Conservation (phyloP, 2,113 vertebrate species). For the Cheirogaleus medius region DNA sequence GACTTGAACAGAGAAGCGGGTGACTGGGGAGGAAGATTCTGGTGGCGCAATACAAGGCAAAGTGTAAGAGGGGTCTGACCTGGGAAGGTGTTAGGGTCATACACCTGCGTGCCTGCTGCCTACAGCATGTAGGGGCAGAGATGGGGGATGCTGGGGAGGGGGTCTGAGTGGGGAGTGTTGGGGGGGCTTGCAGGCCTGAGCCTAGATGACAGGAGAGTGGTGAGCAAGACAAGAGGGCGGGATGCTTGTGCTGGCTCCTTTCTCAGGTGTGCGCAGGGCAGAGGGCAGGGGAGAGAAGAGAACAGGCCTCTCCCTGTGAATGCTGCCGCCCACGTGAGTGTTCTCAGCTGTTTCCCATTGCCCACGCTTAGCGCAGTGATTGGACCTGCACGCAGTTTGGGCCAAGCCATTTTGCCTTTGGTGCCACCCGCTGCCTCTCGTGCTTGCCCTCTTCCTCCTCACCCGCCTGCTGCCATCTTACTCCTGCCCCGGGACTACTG, state of each 20-base stretch:
- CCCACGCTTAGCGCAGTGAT: rapidly evolving
- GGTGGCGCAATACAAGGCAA: rapidly evolving
- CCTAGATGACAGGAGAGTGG: background rate
- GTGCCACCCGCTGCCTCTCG: background rate
- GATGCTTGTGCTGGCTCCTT: background rate
- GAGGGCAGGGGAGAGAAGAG: background rate
- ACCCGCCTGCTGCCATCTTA: rapidly evolving
- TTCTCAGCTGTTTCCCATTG: rapidly evolving
- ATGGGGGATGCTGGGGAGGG: rapidly evolving
- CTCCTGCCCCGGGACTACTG: background rate
- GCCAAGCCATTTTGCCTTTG: background rate
- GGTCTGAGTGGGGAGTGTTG: rapidly evolving
- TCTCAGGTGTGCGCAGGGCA: rapidly evolving
- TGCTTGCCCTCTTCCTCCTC: too few species aligned
- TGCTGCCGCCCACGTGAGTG: rapidly evolving
- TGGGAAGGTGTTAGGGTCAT: too few species aligned
- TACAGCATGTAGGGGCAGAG: background rate
- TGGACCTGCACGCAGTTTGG: background rate
- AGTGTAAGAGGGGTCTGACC: rapidly evolving
- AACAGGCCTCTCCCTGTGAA: background rate
- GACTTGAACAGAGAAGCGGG: background rate
- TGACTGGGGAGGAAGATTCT: background rate
- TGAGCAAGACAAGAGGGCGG: background rate
- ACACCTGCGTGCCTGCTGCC: rapidly evolving
- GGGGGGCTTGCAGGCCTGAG: too few species aligned